Conservation (phyloP, 2,797 vertebrate genomes). For the Acrossocheilus wenchowensis region DNA sequence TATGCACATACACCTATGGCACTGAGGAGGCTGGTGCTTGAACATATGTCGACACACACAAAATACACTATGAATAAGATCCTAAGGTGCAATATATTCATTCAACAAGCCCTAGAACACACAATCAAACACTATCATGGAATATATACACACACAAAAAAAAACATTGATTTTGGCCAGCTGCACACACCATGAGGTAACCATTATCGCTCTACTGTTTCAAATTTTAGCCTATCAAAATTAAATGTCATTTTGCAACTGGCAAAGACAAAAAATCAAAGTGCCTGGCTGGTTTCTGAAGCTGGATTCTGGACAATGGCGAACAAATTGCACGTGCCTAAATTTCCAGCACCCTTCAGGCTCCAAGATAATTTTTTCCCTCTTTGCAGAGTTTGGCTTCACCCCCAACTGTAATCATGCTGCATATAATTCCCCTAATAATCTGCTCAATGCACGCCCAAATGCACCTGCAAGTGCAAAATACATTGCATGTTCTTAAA, state of each 20-base stretch:
- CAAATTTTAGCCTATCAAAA: constrained; percentile 13
- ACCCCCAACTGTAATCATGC: not conserved
- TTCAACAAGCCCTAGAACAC: constrained; percentile 11
- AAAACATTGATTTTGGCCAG: constrained; percentile 28
- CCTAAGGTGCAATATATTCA: not conserved
- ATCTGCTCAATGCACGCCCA: not conserved
- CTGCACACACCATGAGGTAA: constrained; percentile 26
- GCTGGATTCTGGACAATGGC: not conserved
- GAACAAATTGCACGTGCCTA: not conserved
- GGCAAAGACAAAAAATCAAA: not conserved
- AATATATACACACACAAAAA: not conserved
- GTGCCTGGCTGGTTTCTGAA: constrained; percentile 10
- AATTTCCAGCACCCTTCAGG: constrained; percentile 8
- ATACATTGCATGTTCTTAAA: not conserved
- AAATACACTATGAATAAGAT: not conserved
- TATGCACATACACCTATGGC: not conserved
- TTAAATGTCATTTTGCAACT: constrained; percentile 26
- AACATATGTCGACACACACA: constrained; percentile 1
- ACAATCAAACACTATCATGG: not conserved
- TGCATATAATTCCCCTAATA: not conserved
- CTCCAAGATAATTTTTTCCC: not conserved
- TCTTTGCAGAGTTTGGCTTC: constrained; percentile 8
- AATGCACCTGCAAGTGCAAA: constrained; percentile 25
- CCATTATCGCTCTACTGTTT: constrained; percentile 38
- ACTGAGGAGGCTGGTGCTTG: not conserved